A percentile compares a stretch with the other conserved stretches of the same genome.
phyloP scores from a whole-genome alignment of 2,797 vertebrate species.

The Rhabdophis nuchalis region DNA sequence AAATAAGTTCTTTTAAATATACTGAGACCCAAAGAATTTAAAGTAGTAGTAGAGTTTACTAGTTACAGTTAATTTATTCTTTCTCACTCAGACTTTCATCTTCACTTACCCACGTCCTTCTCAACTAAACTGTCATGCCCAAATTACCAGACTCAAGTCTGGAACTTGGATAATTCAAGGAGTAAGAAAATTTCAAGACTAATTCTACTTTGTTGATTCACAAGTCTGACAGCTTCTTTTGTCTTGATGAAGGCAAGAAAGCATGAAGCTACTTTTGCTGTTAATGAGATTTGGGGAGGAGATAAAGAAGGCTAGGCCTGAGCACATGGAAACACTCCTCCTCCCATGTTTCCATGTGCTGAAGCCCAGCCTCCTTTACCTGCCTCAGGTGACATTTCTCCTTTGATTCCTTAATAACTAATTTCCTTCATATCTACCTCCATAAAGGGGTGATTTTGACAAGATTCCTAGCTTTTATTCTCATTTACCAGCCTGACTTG shows the following conservation, averaged over 20 bases:
- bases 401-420: not conserved
- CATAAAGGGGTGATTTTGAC: not conserved
- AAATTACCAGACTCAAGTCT: not conserved
- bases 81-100: not conserved
- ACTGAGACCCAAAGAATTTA: not conserved
- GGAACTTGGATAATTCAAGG: not conserved
- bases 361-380: not conserved
- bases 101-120: not conserved
- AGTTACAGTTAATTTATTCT: not conserved
- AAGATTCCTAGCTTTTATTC: not conserved
- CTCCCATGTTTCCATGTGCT: not conserved
- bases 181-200: not conserved
- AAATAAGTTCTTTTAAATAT: not conserved
- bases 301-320: too few relatives aligned
- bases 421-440: not conserved
- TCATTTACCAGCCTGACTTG: not conserved
- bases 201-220: not conserved
- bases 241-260: not conserved
- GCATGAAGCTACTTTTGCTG: not conserved
- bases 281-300: not conserved
- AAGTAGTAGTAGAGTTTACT: not conserved
- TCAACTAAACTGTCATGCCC: not conserved
- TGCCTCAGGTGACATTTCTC: not conserved
- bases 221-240: not conserved
- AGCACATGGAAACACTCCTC: too few relatives aligned